A percentile compares a stretch with the other conserved stretches of the same genome.
phyloP scores from a whole-genome alignment of 2,888 invertebrate genomes.

The Drosophila austrosaltans region DNA sequence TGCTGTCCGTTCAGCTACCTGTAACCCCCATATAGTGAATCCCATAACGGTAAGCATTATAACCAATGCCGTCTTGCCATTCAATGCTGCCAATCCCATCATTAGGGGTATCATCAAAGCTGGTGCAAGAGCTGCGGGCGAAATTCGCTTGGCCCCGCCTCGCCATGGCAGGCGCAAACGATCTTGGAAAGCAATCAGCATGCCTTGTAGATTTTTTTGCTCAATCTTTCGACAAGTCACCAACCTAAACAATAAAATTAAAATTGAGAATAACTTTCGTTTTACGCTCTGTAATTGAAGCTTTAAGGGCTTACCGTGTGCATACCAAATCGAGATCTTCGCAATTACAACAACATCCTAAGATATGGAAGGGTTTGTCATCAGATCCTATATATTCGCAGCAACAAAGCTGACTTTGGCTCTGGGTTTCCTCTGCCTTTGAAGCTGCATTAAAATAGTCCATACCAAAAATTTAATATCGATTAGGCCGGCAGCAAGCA shows the following conservation, averaged over 20 bases:
- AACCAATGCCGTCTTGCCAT: slow-evolving; percentile 81
- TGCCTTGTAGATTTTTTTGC: slow-evolving; percentile 69
- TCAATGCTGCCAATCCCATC: slow-evolving; percentile 84
- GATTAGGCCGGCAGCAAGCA: slow-evolving; percentile 51
- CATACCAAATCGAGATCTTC: slow-evolving; percentile 85
- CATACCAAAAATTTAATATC: slow-evolving; percentile 27
- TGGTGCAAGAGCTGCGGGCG: slow-evolving; percentile 84
- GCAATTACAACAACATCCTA: slow-evolving; percentile 86
- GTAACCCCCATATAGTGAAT: slow-evolving; percentile 74
- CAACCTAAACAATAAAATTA: slow-evolving; percentile 45
- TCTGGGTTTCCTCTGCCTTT: slow-evolving; percentile 31
- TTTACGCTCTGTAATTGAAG: rapidly evolving
- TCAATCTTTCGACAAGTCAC: slow-evolving; percentile 69
- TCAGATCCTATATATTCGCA: slow-evolving; percentile 86
- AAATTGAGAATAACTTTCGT: not conserved
- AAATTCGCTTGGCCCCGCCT: slow-evolving; percentile 85
- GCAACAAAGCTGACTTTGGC: slow-evolving; percentile 84
- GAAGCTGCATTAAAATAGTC: slow-evolving; percentile 46
- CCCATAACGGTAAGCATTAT: slow-evolving; percentile 74
- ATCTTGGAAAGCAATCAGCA: slow-evolving; percentile 85
- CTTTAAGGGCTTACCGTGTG: slow-evolving; percentile 83
- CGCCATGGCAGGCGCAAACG: slow-evolving; percentile 86
- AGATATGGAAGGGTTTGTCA: slow-evolving; percentile 84
- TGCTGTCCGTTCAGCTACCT: slow-evolving; percentile 74
- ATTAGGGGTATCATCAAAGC: slow-evolving; percentile 84